Evolutionary conservation across 1,140 invertebrate species (phyloP).

Genomic region (Meloidogyne floridensis): DNA sequence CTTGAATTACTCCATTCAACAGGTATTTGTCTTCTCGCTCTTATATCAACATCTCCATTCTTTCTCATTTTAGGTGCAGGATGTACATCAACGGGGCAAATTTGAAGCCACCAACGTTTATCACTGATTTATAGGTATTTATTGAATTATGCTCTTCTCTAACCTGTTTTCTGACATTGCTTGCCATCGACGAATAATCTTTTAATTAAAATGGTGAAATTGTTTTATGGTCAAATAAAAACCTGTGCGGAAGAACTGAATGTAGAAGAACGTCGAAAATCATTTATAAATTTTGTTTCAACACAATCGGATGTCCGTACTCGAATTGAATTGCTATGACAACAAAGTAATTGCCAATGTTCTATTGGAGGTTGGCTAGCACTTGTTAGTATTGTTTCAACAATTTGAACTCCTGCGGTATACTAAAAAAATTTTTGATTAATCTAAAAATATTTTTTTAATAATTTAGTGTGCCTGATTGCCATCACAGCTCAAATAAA

Average conservation of each 20-base stretch:
- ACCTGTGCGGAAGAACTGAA: slow-evolving; percentile 56
- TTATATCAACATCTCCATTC: slow-evolving; percentile 43
- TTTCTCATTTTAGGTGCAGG: slow-evolving; percentile 32
- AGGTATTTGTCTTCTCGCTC: slow-evolving; percentile 54
- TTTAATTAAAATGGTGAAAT: background rate
- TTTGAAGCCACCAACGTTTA: slow-evolving; percentile 56
- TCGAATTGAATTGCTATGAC: slow-evolving; percentile 44
- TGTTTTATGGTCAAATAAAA: background rate
- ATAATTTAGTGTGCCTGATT: slow-evolving; percentile 44
- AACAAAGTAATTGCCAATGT: slow-evolving; percentile 57
- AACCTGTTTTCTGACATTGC: slow-evolving; percentile 58
- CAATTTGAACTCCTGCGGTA: slow-evolving; percentile 58
- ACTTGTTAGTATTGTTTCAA: slow-evolving; percentile 35
- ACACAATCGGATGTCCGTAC: slow-evolving; percentile 51
- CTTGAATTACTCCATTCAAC: slow-evolving; percentile 53
- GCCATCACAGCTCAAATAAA: slow-evolving; percentile 56
- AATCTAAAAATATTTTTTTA: background rate
- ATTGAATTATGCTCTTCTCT: background rate
- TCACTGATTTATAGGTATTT: slow-evolving; percentile 36
- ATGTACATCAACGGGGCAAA: slow-evolving; percentile 51
- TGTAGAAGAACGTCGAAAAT: slow-evolving; percentile 51
- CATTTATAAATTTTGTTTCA: slow-evolving; percentile 59
- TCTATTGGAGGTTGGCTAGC: slow-evolving; percentile 32
- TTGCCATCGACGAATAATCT: slow-evolving; percentile 49
- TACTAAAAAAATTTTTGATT: slow-evolving; percentile 49